Base-by-base conservation (phyloP, 2,797 vertebrate genomes). In the Benthosema pterotum region DNA sequence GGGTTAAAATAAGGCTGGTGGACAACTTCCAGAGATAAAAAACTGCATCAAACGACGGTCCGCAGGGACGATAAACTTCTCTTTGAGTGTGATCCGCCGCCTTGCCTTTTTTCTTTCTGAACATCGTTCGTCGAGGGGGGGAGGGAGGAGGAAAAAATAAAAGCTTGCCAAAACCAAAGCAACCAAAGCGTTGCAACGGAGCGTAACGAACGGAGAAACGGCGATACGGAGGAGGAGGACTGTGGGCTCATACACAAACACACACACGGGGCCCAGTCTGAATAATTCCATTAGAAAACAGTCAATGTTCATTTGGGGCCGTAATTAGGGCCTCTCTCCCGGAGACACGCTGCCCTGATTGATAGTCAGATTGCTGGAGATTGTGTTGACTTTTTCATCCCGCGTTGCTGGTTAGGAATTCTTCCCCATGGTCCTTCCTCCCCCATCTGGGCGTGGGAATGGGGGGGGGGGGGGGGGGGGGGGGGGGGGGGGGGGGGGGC, bases 211-310 rank as follows among this genome's bases (percentile, higher is more conserved):
- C 79, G 72, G 55, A n/a, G 84, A 87, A 87, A n/a, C n/a, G n/a
- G n/a, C n/a, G n/a, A n/a, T n/a, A n/a, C 83, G 78, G 63, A 65
- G 78, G 78, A 83, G 68, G 72, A 85, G 75, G 55, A 75, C 74
- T 74, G 11, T 43, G 43, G 75, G 68, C 78, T 73, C n/a, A n/a
- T 70, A 86, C 78, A 73, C 81, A 85, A 89, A 88, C 80, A 79
- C 63, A 74, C 5, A 38, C 63, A 74, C 5, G 11, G 32, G 63
- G 51, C 83, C 68, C 22, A 25, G 72, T 79, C 81, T 87, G 78
- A 89, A 88, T 89, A 83, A 88, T 89, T 89, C 74, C 78, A 89
- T 90, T 89, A 87, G 86, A 89, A 88, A 85, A 84, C 74, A 85
- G 84, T 87, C 87, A 76, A 83, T 86, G 89, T 87, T 89, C 79